Conservation (phyloP, 2,797 vertebrate genomes). For the Glossophaga mutica region DNA sequence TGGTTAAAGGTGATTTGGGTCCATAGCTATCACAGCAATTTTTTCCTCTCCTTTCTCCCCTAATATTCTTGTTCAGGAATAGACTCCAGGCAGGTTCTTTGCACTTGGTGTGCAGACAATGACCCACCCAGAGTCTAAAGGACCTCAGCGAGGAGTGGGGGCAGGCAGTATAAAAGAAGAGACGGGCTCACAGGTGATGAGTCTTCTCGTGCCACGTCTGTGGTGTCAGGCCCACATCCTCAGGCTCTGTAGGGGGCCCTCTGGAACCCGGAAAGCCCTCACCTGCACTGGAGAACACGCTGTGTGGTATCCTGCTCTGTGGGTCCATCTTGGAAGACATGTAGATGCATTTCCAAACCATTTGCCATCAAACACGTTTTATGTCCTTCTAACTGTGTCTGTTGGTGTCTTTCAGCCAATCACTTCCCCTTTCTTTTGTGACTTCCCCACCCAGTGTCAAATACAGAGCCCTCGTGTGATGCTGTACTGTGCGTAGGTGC, state of each 20-base stretch:
- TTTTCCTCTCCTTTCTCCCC: background rate
- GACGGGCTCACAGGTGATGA: background rate
- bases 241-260: background rate
- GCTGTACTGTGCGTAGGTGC: background rate
- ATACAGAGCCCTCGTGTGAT: background rate
- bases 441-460: background rate
- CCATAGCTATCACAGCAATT: background rate
- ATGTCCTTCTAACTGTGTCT: background rate
- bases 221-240: background rate
- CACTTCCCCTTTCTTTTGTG: background rate
- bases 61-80: background rate
- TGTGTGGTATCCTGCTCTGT: background rate
- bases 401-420: background rate
- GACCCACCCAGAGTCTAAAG: too few relatives aligned
- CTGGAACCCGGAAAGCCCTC: background rate
- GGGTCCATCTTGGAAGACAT: background rate
- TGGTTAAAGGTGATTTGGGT: background rate
- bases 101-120: background rate
- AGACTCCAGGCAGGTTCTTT: background rate
- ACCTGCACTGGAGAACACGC: background rate
- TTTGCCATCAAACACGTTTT: background rate
- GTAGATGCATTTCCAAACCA: background rate
- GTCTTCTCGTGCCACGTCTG: background rate
- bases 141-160: background rate
- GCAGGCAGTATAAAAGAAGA: too few relatives aligned